phyloP scores from a whole-genome alignment of 2,888 invertebrate genomes.

The Hirtodrosophila histrioides region DNA sequence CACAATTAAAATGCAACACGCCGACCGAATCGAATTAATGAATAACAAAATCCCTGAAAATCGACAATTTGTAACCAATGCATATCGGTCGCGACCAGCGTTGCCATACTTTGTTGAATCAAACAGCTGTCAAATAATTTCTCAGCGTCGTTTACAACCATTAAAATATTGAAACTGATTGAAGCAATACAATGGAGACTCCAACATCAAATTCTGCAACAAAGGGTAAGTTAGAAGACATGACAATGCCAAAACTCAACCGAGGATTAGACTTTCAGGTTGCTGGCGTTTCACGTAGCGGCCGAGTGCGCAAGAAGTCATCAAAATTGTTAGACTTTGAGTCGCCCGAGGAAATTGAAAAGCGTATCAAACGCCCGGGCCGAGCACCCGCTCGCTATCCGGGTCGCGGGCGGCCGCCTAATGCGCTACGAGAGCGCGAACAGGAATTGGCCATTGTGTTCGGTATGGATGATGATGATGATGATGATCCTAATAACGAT shows the following conservation, averaged over 20 bases:
- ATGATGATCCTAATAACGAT: slow-evolving; percentile 23
- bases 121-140: slow-evolving; percentile 45
- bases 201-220: slow-evolving; percentile 23
- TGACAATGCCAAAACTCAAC: neutral
- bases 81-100: slow-evolving; percentile 1
- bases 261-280: slow-evolving; percentile 89
- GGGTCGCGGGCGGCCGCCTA: slow-evolving; percentile 63
- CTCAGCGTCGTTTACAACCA: slow-evolving; percentile 53
- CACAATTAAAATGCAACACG: neutral
- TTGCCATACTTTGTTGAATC: slow-evolving; percentile 7
- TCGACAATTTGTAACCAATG: neutral
- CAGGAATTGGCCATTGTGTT: slow-evolving; percentile 43
- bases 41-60: too few species aligned
- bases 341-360: slow-evolving; percentile 92
- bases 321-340: slow-evolving; percentile 97
- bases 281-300: slow-evolving; percentile 94
- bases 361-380: slow-evolving; percentile 59
- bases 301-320: slow-evolving; percentile 96
- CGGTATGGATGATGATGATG: slow-evolving; percentile 30
- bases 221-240: slow-evolving; percentile 28
- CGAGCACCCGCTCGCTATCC: slow-evolving; percentile 53
- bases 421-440: slow-evolving; percentile 53
- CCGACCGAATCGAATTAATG: too few species aligned
- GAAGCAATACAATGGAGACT: slow-evolving; percentile 48
- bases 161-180: slow-evolving; percentile 33